phyloP scores from a whole-genome alignment of 2,888 invertebrate genomes.

The Tetramorium bicarinatum region DNA sequence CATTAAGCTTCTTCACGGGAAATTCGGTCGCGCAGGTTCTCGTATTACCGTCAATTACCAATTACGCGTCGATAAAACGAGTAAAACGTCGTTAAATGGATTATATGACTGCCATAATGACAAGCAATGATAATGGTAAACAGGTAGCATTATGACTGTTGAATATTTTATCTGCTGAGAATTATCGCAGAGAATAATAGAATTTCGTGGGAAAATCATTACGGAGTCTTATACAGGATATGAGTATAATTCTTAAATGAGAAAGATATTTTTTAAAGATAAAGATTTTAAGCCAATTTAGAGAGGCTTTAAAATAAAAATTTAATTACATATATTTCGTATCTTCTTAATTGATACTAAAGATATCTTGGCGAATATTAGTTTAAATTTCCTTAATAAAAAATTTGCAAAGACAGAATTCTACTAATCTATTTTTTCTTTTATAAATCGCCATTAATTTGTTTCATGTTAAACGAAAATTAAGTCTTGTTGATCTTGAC shows the following conservation, averaged over 20 bases:
- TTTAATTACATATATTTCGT: neutral
- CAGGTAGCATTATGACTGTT: neutral
- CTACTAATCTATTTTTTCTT: neutral
- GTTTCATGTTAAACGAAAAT: neutral
- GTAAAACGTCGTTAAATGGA: constrained; percentile 30
- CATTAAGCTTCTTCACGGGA: constrained; percentile 52
- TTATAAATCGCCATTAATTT: neutral
- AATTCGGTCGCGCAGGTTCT: constrained; percentile 45
- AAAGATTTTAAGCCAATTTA: neutral
- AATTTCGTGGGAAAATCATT: neutral
- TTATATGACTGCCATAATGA: constrained; percentile 7
- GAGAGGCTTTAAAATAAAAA: neutral
- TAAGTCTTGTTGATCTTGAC: neutral
- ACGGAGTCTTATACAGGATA: neutral
- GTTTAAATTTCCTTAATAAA: neutral
- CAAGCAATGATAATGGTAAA: neutral
- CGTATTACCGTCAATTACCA: constrained; percentile 46
- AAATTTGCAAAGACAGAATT: neutral
- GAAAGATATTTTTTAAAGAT: neutral
- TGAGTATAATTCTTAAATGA: neutral
- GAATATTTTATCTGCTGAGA: neutral
- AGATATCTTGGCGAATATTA: neutral
- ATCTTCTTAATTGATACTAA: neutral
- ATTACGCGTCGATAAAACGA: constrained; percentile 40
- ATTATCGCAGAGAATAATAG: neutral